These are phyloP conservation scores for Nephrotoma flavescens DNA, from an alignment of 2,888 invertebrate species.

Conservation along the genomic window DNA sequence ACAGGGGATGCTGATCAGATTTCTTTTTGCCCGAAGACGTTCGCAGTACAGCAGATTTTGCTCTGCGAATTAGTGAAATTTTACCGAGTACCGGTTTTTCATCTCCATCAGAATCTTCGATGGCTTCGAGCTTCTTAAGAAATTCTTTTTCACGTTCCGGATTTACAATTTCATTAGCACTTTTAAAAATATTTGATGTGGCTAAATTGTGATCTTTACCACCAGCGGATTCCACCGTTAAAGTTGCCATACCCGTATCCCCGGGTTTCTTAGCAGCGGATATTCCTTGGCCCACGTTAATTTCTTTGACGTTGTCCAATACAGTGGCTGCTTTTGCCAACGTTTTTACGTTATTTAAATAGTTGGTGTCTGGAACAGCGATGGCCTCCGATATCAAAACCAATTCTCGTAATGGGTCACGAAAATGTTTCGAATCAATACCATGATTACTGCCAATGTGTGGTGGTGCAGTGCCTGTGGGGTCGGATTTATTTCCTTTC, in stretches of 20 bases:
- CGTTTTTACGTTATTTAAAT: conserved; percentile 35
- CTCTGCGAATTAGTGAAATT: conserved; percentile 48
- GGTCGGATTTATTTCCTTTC: not conserved
- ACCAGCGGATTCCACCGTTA: not conserved
- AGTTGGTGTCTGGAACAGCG: conserved; percentile 20
- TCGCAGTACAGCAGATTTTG: conserved; percentile 41
- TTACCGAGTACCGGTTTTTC: conserved; percentile 51
- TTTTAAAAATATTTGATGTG: conserved; percentile 22
- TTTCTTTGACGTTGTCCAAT: conserved; percentile 34
- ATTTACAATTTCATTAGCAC: conserved; percentile 29
- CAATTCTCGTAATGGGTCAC: conserved; percentile 49
- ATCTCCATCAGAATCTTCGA: conserved; percentile 30
- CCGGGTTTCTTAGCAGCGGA: not conserved
- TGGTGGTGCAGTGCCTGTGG: too few species aligned
- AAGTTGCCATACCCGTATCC: not conserved
- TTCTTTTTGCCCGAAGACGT: conserved; percentile 13
- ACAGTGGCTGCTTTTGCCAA: conserved; percentile 48
- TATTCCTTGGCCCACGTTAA: not conserved
- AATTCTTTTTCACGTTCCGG: conserved; percentile 29
- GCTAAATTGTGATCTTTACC: not conserved
- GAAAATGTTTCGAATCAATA: not conserved
- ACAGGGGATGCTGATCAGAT: conserved; percentile 13
- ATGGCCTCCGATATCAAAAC: conserved; percentile 39
- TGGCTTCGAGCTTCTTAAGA: conserved; percentile 27
- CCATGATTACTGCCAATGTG: not conserved